Base-by-base conservation (phyloP, 2,888 invertebrate genomes). In the Archaeoteleia sp. region DNA sequence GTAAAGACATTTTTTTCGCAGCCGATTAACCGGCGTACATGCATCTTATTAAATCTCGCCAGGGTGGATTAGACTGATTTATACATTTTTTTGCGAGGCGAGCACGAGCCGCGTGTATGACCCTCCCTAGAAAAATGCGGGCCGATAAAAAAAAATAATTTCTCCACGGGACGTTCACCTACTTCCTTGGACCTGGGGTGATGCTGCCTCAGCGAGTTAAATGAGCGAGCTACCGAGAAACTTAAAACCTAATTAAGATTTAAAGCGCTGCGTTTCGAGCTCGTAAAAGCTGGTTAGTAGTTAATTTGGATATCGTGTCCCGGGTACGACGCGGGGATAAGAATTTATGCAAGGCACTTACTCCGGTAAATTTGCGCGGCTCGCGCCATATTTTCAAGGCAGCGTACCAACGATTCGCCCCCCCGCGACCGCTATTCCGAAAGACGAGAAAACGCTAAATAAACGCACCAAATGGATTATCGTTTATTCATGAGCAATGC, bases 161-260 rank as follows among this genome's bases (percentile, higher is more conserved):
- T 7, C 29, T 8, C 29, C 29, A 13, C 34, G 43, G 32, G 13
- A 17, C 39, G 35, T 53, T 66, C 58, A 60, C 58, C 67, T 15
- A 37, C 37, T 37, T 37, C 53, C 43, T 43, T 29, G 42, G 8
- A 20, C n/a, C 10, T 46, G 55, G 58, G 65, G 42, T 53, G 53
- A 48, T 48, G 35, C 45, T n/a, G n/a, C 14, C 13, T n/a, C 27
- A 25, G 39, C 39, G 20, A 34, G 17, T 61, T 60, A 55, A 54
- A 54, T 48, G 40, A 37, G 40, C 51, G 20, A 46, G 45, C 32
- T 49, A 49, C 32, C 62, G 13, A 45, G 49, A 34, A 69, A 71
- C 69, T 70, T 61, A 63, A 71, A 67, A 49, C 68, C 69, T 66
- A 69, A 70, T 73, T 71, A 67, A 70, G 71, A 73, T 71, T 73